These are phyloP conservation scores for Teleopsis dalmanni DNA, from an alignment of 1,140 invertebrate species.

Conservation along the genomic window DNA sequence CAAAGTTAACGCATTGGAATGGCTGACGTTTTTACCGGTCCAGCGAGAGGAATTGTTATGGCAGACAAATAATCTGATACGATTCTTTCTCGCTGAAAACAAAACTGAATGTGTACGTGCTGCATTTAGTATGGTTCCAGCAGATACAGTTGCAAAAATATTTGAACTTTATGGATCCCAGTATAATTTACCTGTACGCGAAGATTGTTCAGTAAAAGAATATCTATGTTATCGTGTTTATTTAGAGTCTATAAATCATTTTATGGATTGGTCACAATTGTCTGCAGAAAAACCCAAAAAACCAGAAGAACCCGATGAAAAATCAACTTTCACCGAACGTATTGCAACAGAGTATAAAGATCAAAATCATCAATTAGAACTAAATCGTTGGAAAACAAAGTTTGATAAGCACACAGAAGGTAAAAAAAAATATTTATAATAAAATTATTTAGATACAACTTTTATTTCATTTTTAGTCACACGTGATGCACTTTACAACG, in stretches of 20 bases:
- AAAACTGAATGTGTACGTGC: conserved; percentile 62
- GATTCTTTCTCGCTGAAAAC: conserved; percentile 63
- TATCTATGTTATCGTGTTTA: conserved; percentile 72
- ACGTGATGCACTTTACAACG: conserved; percentile 75
- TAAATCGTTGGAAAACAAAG: conserved; percentile 67
- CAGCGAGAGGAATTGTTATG: conserved; percentile 74
- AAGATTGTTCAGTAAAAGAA: conserved; percentile 59
- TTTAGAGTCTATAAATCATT: conserved; percentile 76
- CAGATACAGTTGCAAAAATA: conserved; percentile 57
- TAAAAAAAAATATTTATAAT: conserved; percentile 25
- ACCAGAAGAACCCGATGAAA: conserved; percentile 48
- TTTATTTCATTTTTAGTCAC: conserved; percentile 52
- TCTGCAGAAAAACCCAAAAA: conserved; percentile 69
- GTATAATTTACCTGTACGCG: conserved; percentile 48
- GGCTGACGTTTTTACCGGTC: conserved; percentile 71
- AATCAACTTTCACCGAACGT: conserved; percentile 74
- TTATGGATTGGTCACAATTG: conserved; percentile 80
- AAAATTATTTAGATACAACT: background rate
- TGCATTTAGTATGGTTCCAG: conserved; percentile 60
- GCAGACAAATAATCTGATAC: conserved; percentile 83
- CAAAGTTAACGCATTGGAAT: conserved; percentile 81
- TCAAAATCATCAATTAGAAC: conserved; percentile 67
- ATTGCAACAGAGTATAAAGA: conserved; percentile 77
- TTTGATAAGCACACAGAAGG: conserved; percentile 57
- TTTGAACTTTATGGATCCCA: conserved; percentile 49